These are phyloP conservation scores for Tiliacea citrago DNA, from an alignment of 2,888 invertebrate genomes.

Conservation along the genomic window DNA sequence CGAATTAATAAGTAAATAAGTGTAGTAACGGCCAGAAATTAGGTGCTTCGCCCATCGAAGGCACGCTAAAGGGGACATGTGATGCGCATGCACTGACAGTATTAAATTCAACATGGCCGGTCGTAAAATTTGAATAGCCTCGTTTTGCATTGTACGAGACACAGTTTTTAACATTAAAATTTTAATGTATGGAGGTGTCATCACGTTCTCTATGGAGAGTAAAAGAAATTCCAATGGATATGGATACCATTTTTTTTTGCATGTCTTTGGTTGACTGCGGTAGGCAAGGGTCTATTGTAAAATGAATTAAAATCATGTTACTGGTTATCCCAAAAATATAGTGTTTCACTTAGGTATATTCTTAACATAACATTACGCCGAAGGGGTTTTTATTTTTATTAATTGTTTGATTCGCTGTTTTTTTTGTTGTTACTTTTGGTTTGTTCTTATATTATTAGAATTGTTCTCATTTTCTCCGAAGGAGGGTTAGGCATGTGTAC, in stretches of 20 bases:
- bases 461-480: too few species aligned
- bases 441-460: too few species aligned
- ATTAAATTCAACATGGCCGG: constrained; percentile 65
- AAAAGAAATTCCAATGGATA: constrained; percentile 14
- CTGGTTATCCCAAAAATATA: neutral
- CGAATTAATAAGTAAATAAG: neutral
- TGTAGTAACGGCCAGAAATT: constrained; percentile 6
- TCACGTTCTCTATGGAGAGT: constrained; percentile 50
- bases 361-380: too few species aligned
- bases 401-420: too few species aligned
- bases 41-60: constrained; percentile 21
- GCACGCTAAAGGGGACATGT: constrained; percentile 61
- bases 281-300: neutral
- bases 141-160: constrained; percentile 62
- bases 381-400: too few species aligned
- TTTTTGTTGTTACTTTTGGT: too few species aligned
- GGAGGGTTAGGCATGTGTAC: too few species aligned
- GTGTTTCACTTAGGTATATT: too few species aligned
- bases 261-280: neutral
- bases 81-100: constrained; percentile 71
- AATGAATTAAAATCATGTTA: too few species aligned
- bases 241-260: too few species aligned
- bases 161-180: constrained; percentile 66
- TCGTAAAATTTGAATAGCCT: constrained; percentile 73
- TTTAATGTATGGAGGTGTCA: constrained; percentile 53